A percentile compares a stretch with the other conserved stretches of the same genome.
phyloP scores from a whole-genome alignment of 1,140 invertebrate species.

The Euschistus heros region DNA sequence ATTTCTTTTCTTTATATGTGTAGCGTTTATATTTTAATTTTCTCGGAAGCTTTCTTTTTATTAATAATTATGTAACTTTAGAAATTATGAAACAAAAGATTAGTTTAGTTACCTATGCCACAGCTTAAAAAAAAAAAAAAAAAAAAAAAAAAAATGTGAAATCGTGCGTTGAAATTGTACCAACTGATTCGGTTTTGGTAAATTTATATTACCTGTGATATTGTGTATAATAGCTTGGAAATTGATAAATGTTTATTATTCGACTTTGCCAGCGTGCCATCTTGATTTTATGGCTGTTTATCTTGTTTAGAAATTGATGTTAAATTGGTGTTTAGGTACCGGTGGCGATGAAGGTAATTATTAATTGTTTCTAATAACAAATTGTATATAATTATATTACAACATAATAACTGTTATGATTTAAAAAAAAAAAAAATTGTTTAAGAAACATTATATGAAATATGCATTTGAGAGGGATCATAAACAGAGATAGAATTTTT shows the following conservation, averaged over 20 bases:
- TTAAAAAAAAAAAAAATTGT: too few species aligned
- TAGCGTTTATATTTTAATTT: neutral
- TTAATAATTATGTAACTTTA: too few species aligned
- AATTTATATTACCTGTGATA: constrained; percentile 22
- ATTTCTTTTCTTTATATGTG: neutral
- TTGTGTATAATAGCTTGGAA: constrained; percentile 21
- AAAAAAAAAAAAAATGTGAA: neutral
- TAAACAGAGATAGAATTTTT: too few species aligned
- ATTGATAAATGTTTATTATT: constrained; percentile 14
- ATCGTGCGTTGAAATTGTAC: neutral
- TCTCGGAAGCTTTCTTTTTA: neutral
- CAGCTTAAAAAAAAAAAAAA: neutral
- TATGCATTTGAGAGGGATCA: too few species aligned
- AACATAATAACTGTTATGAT: too few species aligned
- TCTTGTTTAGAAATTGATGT: neutral
- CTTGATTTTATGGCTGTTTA: constrained; percentile 17
- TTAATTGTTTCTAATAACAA: neutral
- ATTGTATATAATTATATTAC: neutral
- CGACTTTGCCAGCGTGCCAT: constrained; percentile 16
- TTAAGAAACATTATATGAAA: too few species aligned
- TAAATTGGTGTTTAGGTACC: constrained; percentile 5
- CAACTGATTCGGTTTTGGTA: constrained; percentile 16
- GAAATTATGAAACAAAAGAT: too few species aligned
- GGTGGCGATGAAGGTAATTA: neutral
- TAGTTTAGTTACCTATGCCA: constrained; percentile 5